Percentiles rank a stretch among this genome's conserved stretches.
Evolutionary conservation across 2,797 vertebrate genomes (phyloP).

Genomic region (Sciaenops ocellatus): DNA sequence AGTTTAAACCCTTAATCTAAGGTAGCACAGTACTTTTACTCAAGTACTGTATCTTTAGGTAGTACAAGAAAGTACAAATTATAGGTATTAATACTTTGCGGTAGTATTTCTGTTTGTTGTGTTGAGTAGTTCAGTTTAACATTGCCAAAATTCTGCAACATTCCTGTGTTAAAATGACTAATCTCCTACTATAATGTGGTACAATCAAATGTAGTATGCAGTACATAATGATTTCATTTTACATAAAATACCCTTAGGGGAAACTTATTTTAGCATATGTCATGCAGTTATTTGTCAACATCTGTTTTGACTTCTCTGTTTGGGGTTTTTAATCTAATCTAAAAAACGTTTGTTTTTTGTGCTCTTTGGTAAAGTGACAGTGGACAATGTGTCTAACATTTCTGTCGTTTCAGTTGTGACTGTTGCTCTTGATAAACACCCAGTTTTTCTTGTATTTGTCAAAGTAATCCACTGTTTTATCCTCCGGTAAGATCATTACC

Average conservation of each 20-base stretch:
- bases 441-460: background rate
- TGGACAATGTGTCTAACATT: background rate
- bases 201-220: background rate
- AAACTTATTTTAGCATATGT: background rate
- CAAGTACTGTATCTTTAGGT: background rate
- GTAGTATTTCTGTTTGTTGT: background rate
- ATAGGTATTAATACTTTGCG: background rate
- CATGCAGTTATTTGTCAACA: background rate
- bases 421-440: background rate
- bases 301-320: background rate
- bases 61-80: background rate
- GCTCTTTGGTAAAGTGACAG: background rate
- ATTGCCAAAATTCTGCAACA: background rate
- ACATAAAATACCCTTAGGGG: background rate
- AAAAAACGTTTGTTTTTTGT: background rate
- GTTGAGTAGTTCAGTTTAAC: background rate
- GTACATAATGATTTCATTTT: background rate
- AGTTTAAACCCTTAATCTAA: background rate
- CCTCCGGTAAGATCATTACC: background rate
- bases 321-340: background rate
- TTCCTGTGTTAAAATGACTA: background rate
- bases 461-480: background rate
- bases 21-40: background rate
- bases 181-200: background rate
- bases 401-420: background rate